Percentiles rank a stretch among this genome's conserved stretches.
phyloP scores from a whole-genome alignment of 1,140 invertebrate genomes.

The Harpegnathos saltator region DNA sequence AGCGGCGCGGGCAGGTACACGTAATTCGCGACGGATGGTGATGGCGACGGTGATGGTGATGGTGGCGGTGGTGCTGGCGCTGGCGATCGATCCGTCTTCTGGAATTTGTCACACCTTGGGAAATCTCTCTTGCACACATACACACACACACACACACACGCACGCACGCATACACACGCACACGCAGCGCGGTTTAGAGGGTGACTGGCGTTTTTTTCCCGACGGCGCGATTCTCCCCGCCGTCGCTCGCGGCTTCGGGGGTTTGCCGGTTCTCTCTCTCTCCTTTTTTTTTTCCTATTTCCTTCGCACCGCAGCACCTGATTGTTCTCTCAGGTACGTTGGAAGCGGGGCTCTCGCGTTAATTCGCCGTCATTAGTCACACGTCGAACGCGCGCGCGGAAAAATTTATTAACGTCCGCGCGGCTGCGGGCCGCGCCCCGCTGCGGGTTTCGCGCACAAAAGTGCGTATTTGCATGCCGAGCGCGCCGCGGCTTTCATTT shows the following conservation, averaged over 20 bases:
- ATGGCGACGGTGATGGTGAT: neutral
- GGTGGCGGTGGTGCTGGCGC: slow-evolving; percentile 24
- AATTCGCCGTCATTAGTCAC: slow-evolving; percentile 79
- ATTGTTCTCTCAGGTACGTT: slow-evolving; percentile 66
- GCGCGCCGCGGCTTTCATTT: slow-evolving; percentile 75
- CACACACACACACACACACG: too few species aligned
- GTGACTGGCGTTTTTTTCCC: slow-evolving; percentile 43
- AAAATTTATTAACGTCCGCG: slow-evolving; percentile 79
- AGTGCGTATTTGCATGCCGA: slow-evolving; percentile 79
- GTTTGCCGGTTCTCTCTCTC: too few species aligned
- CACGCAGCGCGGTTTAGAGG: slow-evolving; percentile 24
- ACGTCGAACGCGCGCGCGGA: slow-evolving; percentile 72
- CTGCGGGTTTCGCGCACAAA: slow-evolving; percentile 70
- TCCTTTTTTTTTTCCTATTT: slow-evolving; percentile 17
- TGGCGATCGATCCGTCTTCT: slow-evolving; percentile 65
- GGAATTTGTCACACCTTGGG: slow-evolving; percentile 67
- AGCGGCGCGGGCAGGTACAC: slow-evolving; percentile 64
- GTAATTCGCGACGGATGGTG: slow-evolving; percentile 27
- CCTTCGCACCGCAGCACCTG: slow-evolving; percentile 62
- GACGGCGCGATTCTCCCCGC: slow-evolving; percentile 21
- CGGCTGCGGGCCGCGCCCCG: slow-evolving; percentile 1
- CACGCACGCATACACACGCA: too few species aligned
- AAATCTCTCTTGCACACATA: slow-evolving; percentile 48
- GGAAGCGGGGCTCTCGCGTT: slow-evolving; percentile 63
- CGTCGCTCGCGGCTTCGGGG: slow-evolving; percentile 60